Base-by-base conservation (phyloP, 2,888 invertebrate genomes). In the Geophilus truncorum region DNA sequence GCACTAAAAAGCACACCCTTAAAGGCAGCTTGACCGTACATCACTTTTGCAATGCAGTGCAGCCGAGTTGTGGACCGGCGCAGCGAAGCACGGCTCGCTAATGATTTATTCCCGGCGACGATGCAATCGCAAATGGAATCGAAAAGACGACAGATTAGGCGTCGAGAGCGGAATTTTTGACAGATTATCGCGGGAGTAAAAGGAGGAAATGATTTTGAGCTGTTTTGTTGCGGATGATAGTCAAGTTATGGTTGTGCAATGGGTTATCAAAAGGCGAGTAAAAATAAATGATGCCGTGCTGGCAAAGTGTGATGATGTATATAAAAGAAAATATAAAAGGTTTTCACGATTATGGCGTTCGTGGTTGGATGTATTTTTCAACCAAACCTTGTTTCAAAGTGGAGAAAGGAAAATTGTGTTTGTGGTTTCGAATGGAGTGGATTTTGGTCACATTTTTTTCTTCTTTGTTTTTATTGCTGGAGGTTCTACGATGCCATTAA, bases 11-110 rank as follows among this genome's bases (percentile, higher is more conserved):
- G 40, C 57, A 10, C 57, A 21, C 57, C 57, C 57, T 62, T 62
- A 62, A 62, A 62, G 57, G 57, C 57, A 62, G 57, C 57, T 62
- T 62, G 57, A 62, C 57, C 57, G 57, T 62, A 62, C 57, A 62
- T 62, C 57, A 62, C 23, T 21, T 62, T 62, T 21, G 57, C 57
- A 62, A 62, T 62, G 57, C 57, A 62, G 57, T 62, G 23, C 57
- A 62, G 57, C 57, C 57, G 40, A 40, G 10, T 40, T n/a, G 40
- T 10, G 40, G 40, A 10, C 15, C 12, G 40, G 40, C 40, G 40
- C 40, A 40, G 40, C n/a, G 40, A 12, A 40, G n/a, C 57, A 62
- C n/a, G 10, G 10, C 23, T 62, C n/a, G n/a, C n/a, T n/a, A 62
- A 62, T 62, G 57, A 62, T 62, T 62, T 62, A 62, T 62, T 62